Conservation (phyloP, 1,140 invertebrate genomes). For the Micrasema minimum region DNA sequence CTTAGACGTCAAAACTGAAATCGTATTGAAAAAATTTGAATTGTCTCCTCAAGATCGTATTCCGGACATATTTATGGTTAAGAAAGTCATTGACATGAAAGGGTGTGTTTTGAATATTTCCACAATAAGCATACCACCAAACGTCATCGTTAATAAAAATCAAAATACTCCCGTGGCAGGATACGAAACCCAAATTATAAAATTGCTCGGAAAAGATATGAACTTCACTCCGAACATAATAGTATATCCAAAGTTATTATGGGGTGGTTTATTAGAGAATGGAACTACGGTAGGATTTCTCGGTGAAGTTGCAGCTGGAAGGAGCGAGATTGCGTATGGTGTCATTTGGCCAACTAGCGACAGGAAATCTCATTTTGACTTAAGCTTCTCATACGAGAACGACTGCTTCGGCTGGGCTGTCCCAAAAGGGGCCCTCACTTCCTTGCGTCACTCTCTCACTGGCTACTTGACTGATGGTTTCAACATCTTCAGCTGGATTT, state of each 20-base stretch:
- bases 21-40: slow-evolving; percentile 11
- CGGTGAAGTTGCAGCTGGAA: slow-evolving; percentile 24
- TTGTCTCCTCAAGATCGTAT: neutral
- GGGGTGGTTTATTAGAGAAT: slow-evolving; percentile 24
- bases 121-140: slow-evolving; percentile 34
- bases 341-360: slow-evolving; percentile 34
- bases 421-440: neutral
- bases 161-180: neutral
- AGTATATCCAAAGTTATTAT: neutral
- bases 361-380: slow-evolving; percentile 10
- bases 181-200: slow-evolving; percentile 29
- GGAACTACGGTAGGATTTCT: slow-evolving; percentile 25
- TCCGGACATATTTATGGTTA: neutral
- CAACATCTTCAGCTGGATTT: slow-evolving; percentile 11
- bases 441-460: neutral
- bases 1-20: neutral
- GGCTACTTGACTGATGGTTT: slow-evolving; percentile 31
- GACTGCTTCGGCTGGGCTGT: slow-evolving; percentile 38
- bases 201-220: slow-evolving; percentile 19
- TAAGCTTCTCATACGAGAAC: slow-evolving; percentile 4
- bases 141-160: slow-evolving; percentile 16
- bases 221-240: slow-evolving; percentile 28
- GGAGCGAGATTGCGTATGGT: slow-evolving; percentile 38
- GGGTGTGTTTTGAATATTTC: slow-evolving; percentile 42
- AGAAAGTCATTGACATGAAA: slow-evolving; percentile 11